A percentile compares a stretch with the other conserved stretches of the same genome.
These are phyloP conservation scores for Vimba vimba DNA, from an alignment of 2,113 vertebrate species.

Conservation along the genomic window DNA sequence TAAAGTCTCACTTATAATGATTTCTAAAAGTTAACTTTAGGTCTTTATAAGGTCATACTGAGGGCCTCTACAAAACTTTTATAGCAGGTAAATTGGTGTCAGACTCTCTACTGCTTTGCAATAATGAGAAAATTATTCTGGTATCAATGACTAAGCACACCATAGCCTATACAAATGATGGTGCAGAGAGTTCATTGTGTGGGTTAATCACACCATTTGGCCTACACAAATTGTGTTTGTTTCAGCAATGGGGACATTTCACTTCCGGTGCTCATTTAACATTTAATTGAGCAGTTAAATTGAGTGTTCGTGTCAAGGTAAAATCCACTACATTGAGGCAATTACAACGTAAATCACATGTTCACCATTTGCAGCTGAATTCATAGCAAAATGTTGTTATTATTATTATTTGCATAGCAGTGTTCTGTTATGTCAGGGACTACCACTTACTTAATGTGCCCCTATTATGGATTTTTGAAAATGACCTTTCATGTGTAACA, in stretches of 20 bases:
- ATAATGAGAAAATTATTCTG: slow-evolving; percentile 28
- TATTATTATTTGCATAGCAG: not conserved
- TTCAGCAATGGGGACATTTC: not conserved
- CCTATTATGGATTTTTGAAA: too few species aligned
- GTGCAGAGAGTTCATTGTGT: not conserved
- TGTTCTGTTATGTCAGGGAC: not conserved
- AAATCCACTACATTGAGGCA: not conserved
- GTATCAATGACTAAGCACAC: slow-evolving; percentile 12
- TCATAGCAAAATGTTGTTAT: not conserved
- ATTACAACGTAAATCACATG: not conserved
- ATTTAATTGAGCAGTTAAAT: not conserved
- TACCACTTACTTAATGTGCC: not conserved
- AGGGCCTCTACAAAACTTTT: slow-evolving; percentile 5
- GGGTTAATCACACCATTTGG: not conserved
- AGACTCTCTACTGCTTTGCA: slow-evolving; percentile 18
- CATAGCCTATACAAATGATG: not conserved
- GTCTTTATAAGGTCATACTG: slow-evolving; percentile 3
- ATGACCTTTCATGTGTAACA: too few species aligned
- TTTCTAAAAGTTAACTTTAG: not conserved
- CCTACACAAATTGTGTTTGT: not conserved
- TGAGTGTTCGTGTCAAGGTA: too few species aligned
- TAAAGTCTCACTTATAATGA: slow-evolving; percentile 19
- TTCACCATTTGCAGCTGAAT: not conserved
- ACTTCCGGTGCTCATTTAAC: not conserved
- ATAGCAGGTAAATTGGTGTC: slow-evolving; percentile 25